phyloP scores from a whole-genome alignment of 2,797 vertebrate species.

The Sebastes melanostomus region DNA sequence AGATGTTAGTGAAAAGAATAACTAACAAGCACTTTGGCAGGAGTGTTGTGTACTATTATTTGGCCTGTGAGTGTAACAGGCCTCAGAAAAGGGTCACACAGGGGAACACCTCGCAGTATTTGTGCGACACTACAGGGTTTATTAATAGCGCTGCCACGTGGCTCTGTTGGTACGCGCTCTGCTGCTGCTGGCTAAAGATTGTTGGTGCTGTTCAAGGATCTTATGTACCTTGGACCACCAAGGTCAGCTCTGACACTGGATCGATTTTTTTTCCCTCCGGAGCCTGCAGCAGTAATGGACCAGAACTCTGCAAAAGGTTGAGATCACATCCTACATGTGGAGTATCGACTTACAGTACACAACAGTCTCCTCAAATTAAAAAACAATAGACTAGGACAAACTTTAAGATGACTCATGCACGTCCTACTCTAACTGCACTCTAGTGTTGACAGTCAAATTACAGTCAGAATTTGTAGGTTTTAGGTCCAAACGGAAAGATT shows the following conservation, averaged over 20 bases:
- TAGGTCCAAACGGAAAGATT: too few species aligned
- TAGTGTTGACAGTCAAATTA: not conserved
- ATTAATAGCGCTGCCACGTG: constrained; percentile 69
- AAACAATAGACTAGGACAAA: not conserved
- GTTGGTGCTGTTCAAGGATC: constrained; percentile 28
- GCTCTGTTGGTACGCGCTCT: constrained; percentile 40
- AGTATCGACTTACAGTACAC: not conserved
- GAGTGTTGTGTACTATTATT: not conserved
- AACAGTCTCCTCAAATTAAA: not conserved
- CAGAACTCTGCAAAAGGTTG: not conserved
- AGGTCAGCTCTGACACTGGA: constrained; percentile 52
- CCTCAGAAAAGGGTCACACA: constrained; percentile 37
- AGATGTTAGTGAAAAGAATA: not conserved
- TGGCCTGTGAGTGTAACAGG: not conserved
- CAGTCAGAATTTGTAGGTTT: not conserved
- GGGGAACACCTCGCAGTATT: constrained; percentile 61
- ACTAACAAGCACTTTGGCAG: not conserved
- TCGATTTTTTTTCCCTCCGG: not conserved
- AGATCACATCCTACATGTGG: not conserved
- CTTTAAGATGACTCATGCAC: not conserved
- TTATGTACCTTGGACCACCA: constrained; percentile 44
- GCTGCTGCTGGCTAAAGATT: constrained; percentile 37
- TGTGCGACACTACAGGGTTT: constrained; percentile 47
- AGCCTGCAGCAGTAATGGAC: not conserved
- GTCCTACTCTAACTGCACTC: not conserved